These are phyloP conservation scores for Falcunculus frontatus DNA, from an alignment of 2,113 vertebrate genomes.

Conservation along the genomic window DNA sequence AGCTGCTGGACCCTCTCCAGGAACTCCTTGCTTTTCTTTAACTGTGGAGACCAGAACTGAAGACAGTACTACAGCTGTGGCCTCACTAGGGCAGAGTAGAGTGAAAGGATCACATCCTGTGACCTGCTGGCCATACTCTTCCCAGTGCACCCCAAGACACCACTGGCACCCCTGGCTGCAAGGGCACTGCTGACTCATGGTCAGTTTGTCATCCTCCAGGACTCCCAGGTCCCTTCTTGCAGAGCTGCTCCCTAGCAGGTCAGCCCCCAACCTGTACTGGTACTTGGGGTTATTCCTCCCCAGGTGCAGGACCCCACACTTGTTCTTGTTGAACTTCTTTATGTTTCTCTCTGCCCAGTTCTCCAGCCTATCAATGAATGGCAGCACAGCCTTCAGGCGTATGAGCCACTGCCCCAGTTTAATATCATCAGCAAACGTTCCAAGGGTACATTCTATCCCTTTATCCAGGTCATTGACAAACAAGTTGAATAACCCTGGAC, in stretches of 20 bases:
- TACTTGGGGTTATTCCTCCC: neutral
- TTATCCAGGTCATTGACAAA: neutral
- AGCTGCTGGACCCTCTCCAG: neutral
- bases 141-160: neutral
- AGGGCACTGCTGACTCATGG: neutral
- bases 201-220: neutral
- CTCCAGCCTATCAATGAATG: neutral
- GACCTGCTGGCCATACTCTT: neutral
- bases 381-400: neutral
- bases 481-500: too few relatives aligned
- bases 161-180: neutral
- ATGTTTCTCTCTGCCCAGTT: neutral
- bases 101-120: rapidly evolving
- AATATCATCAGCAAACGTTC: neutral
- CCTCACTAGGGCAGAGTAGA: neutral
- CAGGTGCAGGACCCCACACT: neutral
- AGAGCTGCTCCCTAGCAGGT: neutral
- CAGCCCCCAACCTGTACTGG: neutral
- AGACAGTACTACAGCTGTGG: too few relatives aligned
- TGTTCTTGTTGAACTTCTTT: neutral
- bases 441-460: neutral
- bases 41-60: neutral
- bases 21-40: neutral
- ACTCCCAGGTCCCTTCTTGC: neutral
- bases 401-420: neutral